Evolutionary conservation across 1,140 invertebrate genomes (phyloP), one percentile per base, ranked within the genome.

Genomic region (Coptotermes formosanus): DNA sequence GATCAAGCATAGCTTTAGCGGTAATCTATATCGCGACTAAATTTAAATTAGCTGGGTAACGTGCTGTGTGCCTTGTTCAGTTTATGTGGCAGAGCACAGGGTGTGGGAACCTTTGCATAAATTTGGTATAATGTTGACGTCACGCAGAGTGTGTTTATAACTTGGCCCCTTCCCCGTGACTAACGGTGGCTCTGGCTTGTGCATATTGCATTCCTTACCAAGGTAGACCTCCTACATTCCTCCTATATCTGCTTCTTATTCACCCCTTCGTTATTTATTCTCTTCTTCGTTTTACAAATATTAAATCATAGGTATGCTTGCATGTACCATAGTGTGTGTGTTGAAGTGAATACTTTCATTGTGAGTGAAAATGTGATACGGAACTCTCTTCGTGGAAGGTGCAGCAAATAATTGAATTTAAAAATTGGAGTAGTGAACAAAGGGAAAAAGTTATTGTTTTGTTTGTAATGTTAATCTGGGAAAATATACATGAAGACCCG

Each of bases 131-230:
- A 30, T 75, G 64, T 75, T 75, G 64, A 75, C 64, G 64, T 75
- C 64, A 75, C 64, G 30, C 25, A 8, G 64, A 75, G n/a, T 30
- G 6, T 75, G 64, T 30, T 75, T 75, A 75, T 30, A 75, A 75
- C 64, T 75, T 30, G 30, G 14, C 64, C 64, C 64, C 64, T 1
- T 59, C 52, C 9, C 45, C 8, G n/a, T 75, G 64, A 75, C 3
- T 75, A 30, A 75, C n/a, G 64, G 30, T 30, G 64, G n/a, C 25
- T 75, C 64, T 30, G 9, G 25, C 64, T 75, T 30, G 25, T 16
- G n/a, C 64, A 75, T 75, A 75, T 75, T 75, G 64, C 64, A 75
- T 75, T 75, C 64, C 64, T 75, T n/a, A 75, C 64, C 4, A n/a
- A n/a, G 25, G n/a, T 30, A 75, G 7, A 30, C 9, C 64, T n/a